Percentiles rank a stretch among this genome's conserved stretches.
phyloP scores from a whole-genome alignment of 2,888 invertebrate species.

The Noctua fimbriata region DNA sequence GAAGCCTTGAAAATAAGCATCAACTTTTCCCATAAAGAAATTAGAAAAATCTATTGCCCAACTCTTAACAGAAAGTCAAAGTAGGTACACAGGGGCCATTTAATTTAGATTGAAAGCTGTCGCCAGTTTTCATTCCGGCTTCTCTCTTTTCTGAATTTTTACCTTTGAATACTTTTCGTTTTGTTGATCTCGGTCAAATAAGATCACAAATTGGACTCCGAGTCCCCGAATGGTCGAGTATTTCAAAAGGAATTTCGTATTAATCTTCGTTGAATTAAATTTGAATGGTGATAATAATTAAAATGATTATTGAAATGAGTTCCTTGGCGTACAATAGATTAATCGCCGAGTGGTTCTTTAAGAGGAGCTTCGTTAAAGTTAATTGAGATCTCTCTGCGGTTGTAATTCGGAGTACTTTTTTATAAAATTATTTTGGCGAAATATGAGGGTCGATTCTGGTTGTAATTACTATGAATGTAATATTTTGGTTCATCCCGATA shows the following conservation, averaged over 20 bases:
- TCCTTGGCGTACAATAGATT: constrained; percentile 47
- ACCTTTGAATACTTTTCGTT: constrained; percentile 64
- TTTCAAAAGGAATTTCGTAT: constrained; percentile 60
- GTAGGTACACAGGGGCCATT: constrained; percentile 48
- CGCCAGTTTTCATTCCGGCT: constrained; percentile 50
- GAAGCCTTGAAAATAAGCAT: constrained; percentile 8
- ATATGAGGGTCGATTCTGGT: neutral
- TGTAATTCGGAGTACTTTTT: neutral
- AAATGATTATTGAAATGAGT: constrained; percentile 57
- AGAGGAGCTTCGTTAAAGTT: constrained; percentile 34
- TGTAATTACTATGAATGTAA: neutral
- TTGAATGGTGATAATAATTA: constrained; percentile 61
- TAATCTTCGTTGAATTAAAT: constrained; percentile 57
- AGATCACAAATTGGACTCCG: constrained; percentile 64
- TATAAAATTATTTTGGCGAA: neutral
- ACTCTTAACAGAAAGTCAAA: constrained; percentile 32
- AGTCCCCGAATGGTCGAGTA: constrained; percentile 44
- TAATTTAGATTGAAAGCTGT: constrained; percentile 61
- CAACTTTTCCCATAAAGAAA: constrained; percentile 10
- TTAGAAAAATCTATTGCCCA: constrained; percentile 27
- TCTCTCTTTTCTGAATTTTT: constrained; percentile 45
- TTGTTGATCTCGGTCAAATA: constrained; percentile 65
- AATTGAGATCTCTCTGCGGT: constrained; percentile 41
- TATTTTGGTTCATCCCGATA: neutral
- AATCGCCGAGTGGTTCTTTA: constrained; percentile 16